phyloP scores from a whole-genome alignment of 2,888 invertebrate species.

The Himalopsyche japonica region DNA sequence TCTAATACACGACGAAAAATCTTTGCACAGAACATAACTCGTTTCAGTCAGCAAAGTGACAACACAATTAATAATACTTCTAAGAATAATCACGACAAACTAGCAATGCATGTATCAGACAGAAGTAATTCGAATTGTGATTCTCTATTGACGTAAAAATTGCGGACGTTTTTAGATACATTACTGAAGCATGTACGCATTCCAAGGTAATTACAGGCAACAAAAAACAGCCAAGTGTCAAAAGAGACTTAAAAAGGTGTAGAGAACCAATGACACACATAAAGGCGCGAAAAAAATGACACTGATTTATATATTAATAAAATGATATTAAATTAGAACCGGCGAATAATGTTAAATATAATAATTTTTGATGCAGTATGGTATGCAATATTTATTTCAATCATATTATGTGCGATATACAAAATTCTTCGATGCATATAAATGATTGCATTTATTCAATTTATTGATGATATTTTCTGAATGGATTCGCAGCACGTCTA shows the following conservation, averaged over 20 bases:
- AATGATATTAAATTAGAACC: too few species aligned
- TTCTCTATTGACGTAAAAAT: not conserved
- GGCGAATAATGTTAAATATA: too few species aligned
- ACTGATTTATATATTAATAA: too few species aligned
- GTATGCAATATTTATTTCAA: not conserved
- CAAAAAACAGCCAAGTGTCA: not conserved
- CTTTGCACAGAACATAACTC: not conserved
- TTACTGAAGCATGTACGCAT: not conserved
- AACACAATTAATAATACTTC: not conserved
- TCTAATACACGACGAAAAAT: too few species aligned
- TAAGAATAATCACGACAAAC: not conserved
- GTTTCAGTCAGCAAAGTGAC: not conserved
- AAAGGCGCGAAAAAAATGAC: not conserved
- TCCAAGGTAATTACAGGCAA: not conserved
- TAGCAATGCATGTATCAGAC: not conserved
- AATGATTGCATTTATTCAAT: too few species aligned
- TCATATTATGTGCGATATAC: not conserved
- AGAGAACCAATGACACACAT: not conserved
- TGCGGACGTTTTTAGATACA: too few species aligned
- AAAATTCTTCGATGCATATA: too few species aligned
- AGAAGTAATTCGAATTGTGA: not conserved
- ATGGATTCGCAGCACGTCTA: not conserved
- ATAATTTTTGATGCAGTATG: too few species aligned
- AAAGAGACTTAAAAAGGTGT: not conserved
- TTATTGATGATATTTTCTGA: too few species aligned